Evolutionary conservation across 2,888 invertebrate species (phyloP).

Genomic region (Eristalis tenax): DNA sequence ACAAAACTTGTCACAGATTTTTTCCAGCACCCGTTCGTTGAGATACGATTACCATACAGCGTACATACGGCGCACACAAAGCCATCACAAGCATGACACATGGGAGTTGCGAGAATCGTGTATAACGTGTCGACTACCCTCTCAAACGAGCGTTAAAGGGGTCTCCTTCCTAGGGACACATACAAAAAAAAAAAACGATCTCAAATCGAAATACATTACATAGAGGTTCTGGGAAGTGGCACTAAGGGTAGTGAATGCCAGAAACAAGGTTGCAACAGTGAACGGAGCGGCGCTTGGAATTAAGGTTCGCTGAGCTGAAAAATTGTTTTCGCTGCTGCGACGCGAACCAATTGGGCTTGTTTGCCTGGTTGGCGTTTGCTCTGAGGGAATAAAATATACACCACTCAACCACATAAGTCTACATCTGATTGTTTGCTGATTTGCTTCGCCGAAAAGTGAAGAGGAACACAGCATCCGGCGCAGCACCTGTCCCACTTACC

Average conservation of each 20-base stretch:
- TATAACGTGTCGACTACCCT: conserved; percentile 59
- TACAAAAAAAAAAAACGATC: conserved; percentile 3
- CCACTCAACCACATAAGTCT: conserved; percentile 32
- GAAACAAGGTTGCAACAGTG: conserved; percentile 2
- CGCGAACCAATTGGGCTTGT: conserved; percentile 61
- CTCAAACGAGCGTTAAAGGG: conserved; percentile 48
- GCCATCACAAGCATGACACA: conserved; percentile 57
- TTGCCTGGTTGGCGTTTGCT: conserved; percentile 27
- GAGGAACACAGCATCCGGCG: conserved; percentile 32
- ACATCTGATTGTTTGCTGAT: conserved; percentile 55
- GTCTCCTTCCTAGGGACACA: conserved; percentile 38
- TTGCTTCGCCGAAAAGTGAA: conserved; percentile 45
- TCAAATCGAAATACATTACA: conserved; percentile 57
- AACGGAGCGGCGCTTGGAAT: conserved; percentile 76
- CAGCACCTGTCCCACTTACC: conserved; percentile 52
- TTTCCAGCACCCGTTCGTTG: conserved; percentile 47
- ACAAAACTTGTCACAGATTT: conserved; percentile 62
- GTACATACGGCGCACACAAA: conserved; percentile 18
- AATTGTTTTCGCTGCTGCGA: conserved; percentile 78
- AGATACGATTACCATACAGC: conserved; percentile 60
- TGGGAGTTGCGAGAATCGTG: conserved; percentile 43
- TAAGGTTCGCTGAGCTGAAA: conserved; percentile 81
- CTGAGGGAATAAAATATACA: conserved; percentile 25
- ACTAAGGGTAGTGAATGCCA: conserved; percentile 3
- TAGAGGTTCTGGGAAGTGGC: conserved; percentile 22